Conservation (phyloP, 2,888 invertebrate genomes). For the Sphecodes monilicornis region DNA sequence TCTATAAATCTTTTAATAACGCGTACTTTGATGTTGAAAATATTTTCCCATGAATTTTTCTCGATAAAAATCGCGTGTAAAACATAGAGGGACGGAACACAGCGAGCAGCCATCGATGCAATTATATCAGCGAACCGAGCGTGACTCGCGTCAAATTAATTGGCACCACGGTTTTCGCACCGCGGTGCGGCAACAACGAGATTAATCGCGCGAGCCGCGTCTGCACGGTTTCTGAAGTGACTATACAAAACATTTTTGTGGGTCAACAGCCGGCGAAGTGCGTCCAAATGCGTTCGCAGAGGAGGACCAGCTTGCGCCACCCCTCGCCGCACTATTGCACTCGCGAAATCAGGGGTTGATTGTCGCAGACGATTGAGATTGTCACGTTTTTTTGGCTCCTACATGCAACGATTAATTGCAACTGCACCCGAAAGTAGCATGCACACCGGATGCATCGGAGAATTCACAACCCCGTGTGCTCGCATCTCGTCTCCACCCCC, state of each 20-base stretch:
- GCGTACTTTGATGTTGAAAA: not conserved
- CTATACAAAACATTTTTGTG: not conserved
- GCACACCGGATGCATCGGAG: conserved; percentile 57
- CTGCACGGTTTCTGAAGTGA: conserved; percentile 5
- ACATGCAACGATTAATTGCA: not conserved
- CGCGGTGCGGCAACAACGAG: not conserved
- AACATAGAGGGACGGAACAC: not conserved
- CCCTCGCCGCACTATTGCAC: conserved; percentile 16
- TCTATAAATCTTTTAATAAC: not conserved
- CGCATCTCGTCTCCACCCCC: conserved; percentile 26
- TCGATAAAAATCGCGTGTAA: not conserved
- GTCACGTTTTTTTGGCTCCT: not conserved
- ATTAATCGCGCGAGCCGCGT: not conserved
- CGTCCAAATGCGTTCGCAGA: conserved; percentile 9
- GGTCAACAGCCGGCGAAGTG: not conserved
- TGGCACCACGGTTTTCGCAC: not conserved
- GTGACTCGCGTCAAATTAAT: not conserved
- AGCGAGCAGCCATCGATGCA: not conserved
- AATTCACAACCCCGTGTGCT: conserved; percentile 35
- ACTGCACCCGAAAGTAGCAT: conserved; percentile 58
- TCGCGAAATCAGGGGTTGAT: not conserved
- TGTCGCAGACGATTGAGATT: not conserved
- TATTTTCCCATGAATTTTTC: not conserved
- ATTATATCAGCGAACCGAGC: not conserved
- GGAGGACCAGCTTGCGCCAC: not conserved